Evolutionary conservation across 1,140 invertebrate genomes (phyloP).

Genomic region (Bactericera cockerelli): DNA sequence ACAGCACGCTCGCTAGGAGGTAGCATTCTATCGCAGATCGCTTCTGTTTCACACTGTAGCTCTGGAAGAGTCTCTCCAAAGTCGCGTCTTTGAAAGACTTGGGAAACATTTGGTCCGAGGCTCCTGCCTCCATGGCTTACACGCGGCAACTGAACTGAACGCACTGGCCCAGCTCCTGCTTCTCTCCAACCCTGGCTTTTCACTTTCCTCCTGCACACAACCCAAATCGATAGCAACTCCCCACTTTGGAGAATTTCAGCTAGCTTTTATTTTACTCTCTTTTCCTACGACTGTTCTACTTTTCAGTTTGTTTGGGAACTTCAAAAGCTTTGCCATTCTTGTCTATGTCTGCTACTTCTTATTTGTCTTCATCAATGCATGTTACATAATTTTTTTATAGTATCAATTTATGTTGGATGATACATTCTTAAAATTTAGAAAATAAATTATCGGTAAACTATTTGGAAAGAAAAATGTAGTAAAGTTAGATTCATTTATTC

Average conservation of each 20-base stretch:
- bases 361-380: no score
- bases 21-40: constrained; percentile 60
- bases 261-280: not conserved
- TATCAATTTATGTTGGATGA: no score
- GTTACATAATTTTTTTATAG: no score
- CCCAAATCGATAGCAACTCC: constrained; percentile 6
- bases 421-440: no score
- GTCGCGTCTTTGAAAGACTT: constrained; percentile 33
- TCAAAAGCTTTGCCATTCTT: no score
- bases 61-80: constrained; percentile 56
- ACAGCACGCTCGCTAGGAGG: constrained; percentile 46
- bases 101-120: constrained; percentile 14
- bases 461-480: no score
- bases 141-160: not conserved
- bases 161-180: not conserved
- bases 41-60: constrained; percentile 56
- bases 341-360: no score
- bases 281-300: constrained; percentile 7
- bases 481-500: no score
- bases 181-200: not conserved
- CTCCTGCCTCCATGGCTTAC: constrained; percentile 5
- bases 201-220: not conserved
- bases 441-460: no score
- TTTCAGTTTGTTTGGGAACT: not conserved
- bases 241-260: constrained; percentile 1